Evolutionary conservation across 2,888 invertebrate species (phyloP).

Genomic region (Ectobius pallidus): DNA sequence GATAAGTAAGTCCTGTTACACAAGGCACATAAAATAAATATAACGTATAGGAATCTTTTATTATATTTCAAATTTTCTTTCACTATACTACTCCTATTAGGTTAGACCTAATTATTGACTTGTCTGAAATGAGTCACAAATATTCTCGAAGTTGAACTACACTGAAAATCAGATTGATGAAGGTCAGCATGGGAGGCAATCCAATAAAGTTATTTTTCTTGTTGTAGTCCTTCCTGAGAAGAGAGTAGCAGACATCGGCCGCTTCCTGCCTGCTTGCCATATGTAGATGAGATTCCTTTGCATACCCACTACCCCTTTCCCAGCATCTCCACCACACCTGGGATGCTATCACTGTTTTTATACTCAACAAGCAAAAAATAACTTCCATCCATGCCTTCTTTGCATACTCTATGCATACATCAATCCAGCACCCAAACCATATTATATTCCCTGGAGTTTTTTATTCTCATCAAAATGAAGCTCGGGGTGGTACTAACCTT

Average conservation of each 20-base stretch:
- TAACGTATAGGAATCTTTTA: too few relatives aligned
- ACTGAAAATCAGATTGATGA: background rate
- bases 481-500: background rate
- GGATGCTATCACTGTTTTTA: constrained; percentile 11
- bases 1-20: too few relatives aligned
- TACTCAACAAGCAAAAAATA: background rate
- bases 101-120: too few relatives aligned
- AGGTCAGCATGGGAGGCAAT: background rate
- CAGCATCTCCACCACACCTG: constrained; percentile 15
- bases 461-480: constrained; percentile 1
- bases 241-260: too few relatives aligned
- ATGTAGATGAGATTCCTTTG: constrained; percentile 25
- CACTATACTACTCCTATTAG: too few relatives aligned
- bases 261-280: constrained; percentile 16
- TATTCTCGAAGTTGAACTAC: too few relatives aligned
- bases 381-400: background rate
- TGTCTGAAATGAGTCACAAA: too few relatives aligned
- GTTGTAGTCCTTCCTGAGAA: background rate
- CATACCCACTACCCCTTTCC: background rate
- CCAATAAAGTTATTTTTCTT: background rate
- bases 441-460: constrained; percentile 13
- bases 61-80: too few relatives aligned
- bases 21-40: too few relatives aligned
- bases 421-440: background rate
- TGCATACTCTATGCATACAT: constrained; percentile 13